Percentiles rank a stretch among this genome's conserved stretches.
These are phyloP conservation scores for Arbacia lixula DNA, from an alignment of 53 echinoderm and acorn worm genomes.

Conservation along the genomic window DNA sequence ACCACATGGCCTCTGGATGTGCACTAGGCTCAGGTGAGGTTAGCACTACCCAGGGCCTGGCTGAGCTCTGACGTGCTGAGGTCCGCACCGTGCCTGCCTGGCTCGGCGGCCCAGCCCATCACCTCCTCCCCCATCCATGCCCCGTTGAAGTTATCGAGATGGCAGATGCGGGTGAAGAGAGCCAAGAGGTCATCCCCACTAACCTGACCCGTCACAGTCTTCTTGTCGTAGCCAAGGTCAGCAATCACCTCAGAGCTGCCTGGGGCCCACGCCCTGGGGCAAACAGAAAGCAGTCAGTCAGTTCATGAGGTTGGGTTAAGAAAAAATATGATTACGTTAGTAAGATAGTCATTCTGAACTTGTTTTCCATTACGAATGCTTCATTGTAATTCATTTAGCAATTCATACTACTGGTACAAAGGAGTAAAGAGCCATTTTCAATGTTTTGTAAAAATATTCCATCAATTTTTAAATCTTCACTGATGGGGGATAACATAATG, in stretches of 20 bases:
- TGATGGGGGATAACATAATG: too few species aligned
- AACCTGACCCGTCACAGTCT: conserved; percentile 75
- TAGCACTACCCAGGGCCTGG: conserved; percentile 25
- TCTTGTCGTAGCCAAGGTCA: conserved; percentile 70
- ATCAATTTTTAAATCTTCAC: too few species aligned
- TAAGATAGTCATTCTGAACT: too few species aligned
- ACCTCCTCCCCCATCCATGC: conserved; percentile 92
- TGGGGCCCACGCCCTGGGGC: conserved; percentile 81
- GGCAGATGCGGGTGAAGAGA: conserved; percentile 74
- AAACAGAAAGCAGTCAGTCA: too few species aligned
- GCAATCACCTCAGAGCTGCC: conserved; percentile 71
- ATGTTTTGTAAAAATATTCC: too few species aligned
- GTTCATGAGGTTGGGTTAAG: too few species aligned
- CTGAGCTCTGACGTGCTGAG: conserved; percentile 35
- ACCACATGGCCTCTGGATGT: too few species aligned
- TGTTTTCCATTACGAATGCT: too few species aligned
- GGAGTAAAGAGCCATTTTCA: too few species aligned
- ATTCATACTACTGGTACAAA: too few species aligned
- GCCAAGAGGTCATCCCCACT: conserved; percentile 66
- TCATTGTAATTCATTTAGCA: too few species aligned
- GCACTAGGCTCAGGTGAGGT: conserved; percentile 23
- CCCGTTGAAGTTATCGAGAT: conserved; percentile 85
- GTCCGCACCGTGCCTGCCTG: conserved; percentile 10
- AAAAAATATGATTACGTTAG: too few species aligned
- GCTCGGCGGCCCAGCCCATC: conserved; percentile 62